Conservation (phyloP, 2,797 vertebrate species). For the Artibeus lituratus region DNA sequence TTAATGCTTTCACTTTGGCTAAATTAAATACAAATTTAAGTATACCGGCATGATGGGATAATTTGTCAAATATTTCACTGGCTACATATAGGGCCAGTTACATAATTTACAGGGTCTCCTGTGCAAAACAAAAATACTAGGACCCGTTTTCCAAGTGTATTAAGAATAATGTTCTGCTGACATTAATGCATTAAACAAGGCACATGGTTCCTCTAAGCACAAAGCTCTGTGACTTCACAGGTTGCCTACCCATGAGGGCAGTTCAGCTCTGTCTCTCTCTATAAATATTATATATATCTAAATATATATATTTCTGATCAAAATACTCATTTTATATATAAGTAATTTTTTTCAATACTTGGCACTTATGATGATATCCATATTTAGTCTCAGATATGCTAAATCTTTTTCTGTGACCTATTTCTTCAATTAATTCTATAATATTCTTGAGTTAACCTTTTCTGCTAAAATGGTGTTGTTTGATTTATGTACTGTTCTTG, state of each 20-base stretch:
- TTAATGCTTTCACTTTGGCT: not conserved
- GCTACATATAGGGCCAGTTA: not conserved
- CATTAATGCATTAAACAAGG: not conserved
- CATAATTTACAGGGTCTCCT: not conserved
- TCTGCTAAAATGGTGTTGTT: not conserved
- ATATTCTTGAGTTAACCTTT: not conserved
- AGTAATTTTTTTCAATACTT: not conserved
- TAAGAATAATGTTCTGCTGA: not conserved
- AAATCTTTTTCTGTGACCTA: not conserved
- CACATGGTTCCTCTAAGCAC: not conserved
- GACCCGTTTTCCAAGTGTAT: not conserved
- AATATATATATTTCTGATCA: not conserved
- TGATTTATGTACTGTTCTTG: not conserved
- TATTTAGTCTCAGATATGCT: not conserved
- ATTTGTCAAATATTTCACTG: not conserved
- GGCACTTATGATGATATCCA: not conserved
- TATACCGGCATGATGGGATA: not conserved
- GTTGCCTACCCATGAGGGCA: not conserved
- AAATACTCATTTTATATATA: not conserved
- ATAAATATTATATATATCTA: not conserved
- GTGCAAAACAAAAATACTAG: not conserved
- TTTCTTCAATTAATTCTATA: not conserved
- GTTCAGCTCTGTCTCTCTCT: not conserved
- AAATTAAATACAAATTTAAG: conserved; percentile 15
- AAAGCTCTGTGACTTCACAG: not conserved